phyloP scores from a whole-genome alignment of 2,888 invertebrate genomes.

The Chaetogeoica ovagalla region DNA sequence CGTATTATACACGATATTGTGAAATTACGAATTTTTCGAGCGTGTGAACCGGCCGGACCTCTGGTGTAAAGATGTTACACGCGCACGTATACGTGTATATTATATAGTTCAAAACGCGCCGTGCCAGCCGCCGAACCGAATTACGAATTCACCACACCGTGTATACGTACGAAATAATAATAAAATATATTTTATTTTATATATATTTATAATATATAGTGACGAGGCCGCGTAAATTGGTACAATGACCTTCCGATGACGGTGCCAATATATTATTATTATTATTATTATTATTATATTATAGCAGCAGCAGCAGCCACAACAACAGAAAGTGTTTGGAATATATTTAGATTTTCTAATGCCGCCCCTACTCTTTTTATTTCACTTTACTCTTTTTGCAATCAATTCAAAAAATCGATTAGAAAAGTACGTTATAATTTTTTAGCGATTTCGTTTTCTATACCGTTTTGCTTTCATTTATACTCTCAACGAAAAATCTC shows the following conservation, averaged over 20 bases:
- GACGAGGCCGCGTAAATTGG: constrained; percentile 30
- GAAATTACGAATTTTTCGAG: neutral
- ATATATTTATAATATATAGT: neutral
- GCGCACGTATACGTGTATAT: neutral
- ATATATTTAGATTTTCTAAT: neutral
- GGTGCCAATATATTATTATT: neutral
- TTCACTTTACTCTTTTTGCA: too few species aligned
- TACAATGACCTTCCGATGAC: constrained; percentile 46
- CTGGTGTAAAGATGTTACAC: constrained; percentile 17
- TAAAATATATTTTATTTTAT: too few species aligned
- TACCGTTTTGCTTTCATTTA: too few species aligned
- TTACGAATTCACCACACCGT: constrained; percentile 44
- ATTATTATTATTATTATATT: too few species aligned
- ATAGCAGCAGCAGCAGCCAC: neutral
- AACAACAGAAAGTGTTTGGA: constrained; percentile 30
- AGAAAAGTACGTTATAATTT: too few species aligned
- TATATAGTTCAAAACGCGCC: constrained; percentile 5
- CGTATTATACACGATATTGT: neutral
- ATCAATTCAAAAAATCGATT: too few species aligned
- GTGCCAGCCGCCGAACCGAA: constrained; percentile 15
- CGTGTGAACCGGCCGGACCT: constrained; percentile 32
- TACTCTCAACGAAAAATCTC: too few species aligned
- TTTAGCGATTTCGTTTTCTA: too few species aligned
- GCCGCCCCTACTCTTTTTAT: too few species aligned
- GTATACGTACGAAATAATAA: too few species aligned